Conservation (phyloP, 2,113 vertebrate species). For the Heterocephalus glaber region DNA sequence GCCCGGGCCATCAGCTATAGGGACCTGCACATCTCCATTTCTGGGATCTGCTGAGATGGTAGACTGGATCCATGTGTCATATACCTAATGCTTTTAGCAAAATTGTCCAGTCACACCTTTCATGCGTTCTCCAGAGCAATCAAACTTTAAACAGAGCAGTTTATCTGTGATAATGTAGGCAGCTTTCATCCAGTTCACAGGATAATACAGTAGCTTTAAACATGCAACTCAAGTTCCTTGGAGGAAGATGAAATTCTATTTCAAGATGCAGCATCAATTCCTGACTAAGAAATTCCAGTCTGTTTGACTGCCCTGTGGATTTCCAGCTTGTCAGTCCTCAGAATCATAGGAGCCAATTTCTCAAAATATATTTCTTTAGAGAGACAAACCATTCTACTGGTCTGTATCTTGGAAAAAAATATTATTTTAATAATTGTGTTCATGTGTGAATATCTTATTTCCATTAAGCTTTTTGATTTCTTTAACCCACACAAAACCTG, state of each 20-base stretch:
- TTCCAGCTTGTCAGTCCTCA: not conserved
- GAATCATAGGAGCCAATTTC: not conserved
- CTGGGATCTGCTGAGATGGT: not conserved
- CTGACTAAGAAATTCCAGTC: not conserved
- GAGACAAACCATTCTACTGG: not conserved
- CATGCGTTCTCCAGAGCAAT: not conserved
- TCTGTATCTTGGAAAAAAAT: not conserved
- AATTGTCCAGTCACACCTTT: not conserved
- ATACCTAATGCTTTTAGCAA: not conserved
- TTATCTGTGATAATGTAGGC: not conserved
- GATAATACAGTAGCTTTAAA: not conserved
- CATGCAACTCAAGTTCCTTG: not conserved
- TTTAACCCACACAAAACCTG: not conserved
- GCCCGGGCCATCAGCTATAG: not conserved
- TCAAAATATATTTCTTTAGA: not conserved
- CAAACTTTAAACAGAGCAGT: not conserved
- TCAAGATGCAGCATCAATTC: not conserved
- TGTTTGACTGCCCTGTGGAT: not conserved
- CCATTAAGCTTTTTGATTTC: not conserved
- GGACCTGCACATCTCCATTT: accelerated
- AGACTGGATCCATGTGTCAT: not conserved
- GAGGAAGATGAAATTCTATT: not conserved
- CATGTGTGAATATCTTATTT: not conserved
- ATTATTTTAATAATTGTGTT: slow-evolving; percentile 10
- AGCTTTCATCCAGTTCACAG: not conserved